Conservation (phyloP, 2,797 vertebrate genomes). For the Gambusia yucatana region DNA sequence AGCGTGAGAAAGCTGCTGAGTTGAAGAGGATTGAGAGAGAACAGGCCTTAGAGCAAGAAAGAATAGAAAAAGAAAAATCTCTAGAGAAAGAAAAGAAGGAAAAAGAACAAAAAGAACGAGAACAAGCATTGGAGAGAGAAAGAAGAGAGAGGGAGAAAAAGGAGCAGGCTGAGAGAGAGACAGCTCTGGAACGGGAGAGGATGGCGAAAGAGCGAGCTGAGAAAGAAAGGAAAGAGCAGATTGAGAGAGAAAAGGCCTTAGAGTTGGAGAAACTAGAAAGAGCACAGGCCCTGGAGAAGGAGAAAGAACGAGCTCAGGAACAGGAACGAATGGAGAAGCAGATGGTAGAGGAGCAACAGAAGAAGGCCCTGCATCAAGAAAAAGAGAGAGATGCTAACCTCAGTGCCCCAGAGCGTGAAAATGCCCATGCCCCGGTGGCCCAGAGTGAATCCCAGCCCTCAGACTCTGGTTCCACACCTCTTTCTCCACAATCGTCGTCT, state of each 20-base stretch:
- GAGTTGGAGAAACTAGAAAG: constrained; percentile 53
- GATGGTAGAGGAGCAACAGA: constrained; percentile 18
- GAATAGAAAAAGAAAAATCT: constrained; percentile 36
- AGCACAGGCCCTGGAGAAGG: constrained; percentile 49
- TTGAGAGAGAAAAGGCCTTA: constrained; percentile 37
- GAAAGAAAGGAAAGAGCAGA: constrained; percentile 17
- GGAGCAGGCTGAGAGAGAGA: constrained; percentile 56
- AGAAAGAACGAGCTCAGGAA: constrained; percentile 15
- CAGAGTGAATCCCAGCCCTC: constrained; percentile 43
- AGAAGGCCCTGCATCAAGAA: constrained; percentile 27
- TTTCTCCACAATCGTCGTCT: constrained; percentile 70
- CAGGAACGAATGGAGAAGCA: constrained; percentile 25
- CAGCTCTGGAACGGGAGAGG: constrained; percentile 41
- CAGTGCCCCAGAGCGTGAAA: constrained; percentile 54
- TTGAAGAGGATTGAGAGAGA: constrained; percentile 42
- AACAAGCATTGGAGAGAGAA: constrained; percentile 46
- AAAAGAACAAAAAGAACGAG: background rate
- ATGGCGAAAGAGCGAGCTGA: constrained; percentile 40
- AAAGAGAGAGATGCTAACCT: constrained; percentile 72
- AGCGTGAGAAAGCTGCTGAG: constrained; percentile 39
- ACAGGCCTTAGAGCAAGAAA: constrained; percentile 37
- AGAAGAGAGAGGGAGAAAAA: constrained; percentile 25
- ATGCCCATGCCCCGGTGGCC: constrained; percentile 38
- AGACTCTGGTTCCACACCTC: constrained; percentile 49
- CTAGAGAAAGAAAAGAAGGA: constrained; percentile 24